Evolutionary conservation across 1,140 invertebrate species (phyloP), one percentile per base, ranked within the genome.

Genomic region (Scylla paramamosain): DNA sequence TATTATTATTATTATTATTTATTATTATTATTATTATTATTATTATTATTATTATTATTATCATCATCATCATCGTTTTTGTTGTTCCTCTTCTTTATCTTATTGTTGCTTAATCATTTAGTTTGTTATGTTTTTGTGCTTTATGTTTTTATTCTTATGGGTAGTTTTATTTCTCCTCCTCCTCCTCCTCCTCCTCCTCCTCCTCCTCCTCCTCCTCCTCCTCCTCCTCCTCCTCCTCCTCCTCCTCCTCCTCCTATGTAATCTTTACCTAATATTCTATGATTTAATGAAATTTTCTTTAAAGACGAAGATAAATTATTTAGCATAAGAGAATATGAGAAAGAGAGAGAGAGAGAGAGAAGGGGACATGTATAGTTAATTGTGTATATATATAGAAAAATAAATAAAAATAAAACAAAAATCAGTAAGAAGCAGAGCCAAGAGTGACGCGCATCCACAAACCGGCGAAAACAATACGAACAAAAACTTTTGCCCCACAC

Each of bases 161-260:
- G 52, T 59, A 59, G 10, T 59, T 59, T 59, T 12, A 12, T 59
- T 77, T 20, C 67, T n/a, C 25, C 10, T 77, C 25, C 10, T n/a
- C 67, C 67, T 77, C 67, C 67, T 77, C 67, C 67, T 77, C 67
- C 67, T 12, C 25, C 67, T 77, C 67, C 67, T 77, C 25, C 67
- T 77, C 67, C 67, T 77, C 25, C 67, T 77, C 67, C 67, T 77
- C 67, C 67, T 77, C 67, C 67, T 77, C 67, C 67, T 77, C 67
- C 67, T 77, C 67, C 67, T 77, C 67, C 67, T 77, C 67, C 67
- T 77, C 67, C 67, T 77, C 67, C 67, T 77, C 67, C 67, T 77
- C 67, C 67, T 77, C 67, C 67, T 77, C 67, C 20, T 59, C 20
- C 20, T 59, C 52, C 52, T 39, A 6, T 2, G 39, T 39, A 39